phyloP scores from a whole-genome alignment of 2,888 invertebrate genomes.

The Hydroisotoma schaefferi region DNA sequence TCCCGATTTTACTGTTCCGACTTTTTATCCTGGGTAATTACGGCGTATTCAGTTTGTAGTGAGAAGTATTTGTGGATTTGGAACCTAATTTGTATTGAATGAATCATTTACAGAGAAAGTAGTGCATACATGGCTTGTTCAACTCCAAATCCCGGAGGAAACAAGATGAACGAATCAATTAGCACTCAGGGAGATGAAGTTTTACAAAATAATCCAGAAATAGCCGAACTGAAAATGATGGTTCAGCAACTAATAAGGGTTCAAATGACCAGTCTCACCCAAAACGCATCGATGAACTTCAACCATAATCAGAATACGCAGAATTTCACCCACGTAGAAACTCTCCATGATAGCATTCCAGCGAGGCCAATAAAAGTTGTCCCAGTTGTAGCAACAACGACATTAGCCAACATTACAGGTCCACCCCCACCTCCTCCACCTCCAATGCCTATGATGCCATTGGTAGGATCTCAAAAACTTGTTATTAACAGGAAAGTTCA shows the following conservation, averaged over 20 bases:
- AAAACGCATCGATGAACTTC: too few species aligned
- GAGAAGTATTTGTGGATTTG: too few species aligned
- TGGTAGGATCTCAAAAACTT: neutral
- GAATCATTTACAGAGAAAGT: neutral
- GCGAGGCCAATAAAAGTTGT: neutral
- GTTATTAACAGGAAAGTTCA: neutral
- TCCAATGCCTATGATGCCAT: conserved; percentile 24
- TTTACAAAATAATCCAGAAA: conserved; percentile 2
- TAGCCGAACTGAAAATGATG: conserved; percentile 18
- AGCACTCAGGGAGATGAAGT: neutral
- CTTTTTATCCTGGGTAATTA: neutral
- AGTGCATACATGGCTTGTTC: neutral
- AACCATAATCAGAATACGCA: too few species aligned
- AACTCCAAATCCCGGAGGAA: neutral
- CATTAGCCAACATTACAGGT: neutral
- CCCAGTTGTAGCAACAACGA: neutral
- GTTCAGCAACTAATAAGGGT: conserved; percentile 16
- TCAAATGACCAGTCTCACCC: conserved; percentile 16
- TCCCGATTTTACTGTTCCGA: neutral
- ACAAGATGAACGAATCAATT: neutral
- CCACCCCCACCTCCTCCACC: conserved; percentile 38
- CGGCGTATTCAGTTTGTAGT: too few species aligned
- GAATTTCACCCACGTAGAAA: too few species aligned
- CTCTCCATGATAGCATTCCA: neutral
- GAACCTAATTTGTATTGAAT: neutral